Evolutionary conservation across 2,113 vertebrate genomes (phyloP), one percentile per base, ranked within the genome.

Genomic region (Amazona vittata): DNA sequence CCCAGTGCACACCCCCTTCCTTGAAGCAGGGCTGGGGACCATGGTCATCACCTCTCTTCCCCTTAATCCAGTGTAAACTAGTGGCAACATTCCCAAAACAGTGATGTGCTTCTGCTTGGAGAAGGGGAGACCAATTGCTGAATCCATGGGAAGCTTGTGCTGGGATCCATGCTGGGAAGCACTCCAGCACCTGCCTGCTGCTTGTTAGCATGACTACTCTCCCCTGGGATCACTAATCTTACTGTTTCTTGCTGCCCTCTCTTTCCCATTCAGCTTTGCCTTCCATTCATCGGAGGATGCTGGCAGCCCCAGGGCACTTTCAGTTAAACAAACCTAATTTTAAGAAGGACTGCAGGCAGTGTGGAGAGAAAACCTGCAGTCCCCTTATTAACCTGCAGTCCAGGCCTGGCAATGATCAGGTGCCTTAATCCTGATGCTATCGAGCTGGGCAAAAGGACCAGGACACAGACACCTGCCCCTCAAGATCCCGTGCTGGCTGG

Each of bases 401-500:
- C 50, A 81, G 39, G 57, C 14, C 9, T 24, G 41, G 57, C 47
- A 83, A 80, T 53, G 76, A 70, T 4, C 25, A 50, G 37, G 9
- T 22, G 47, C 26, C 50, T 82, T 9, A 78, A 77, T 67, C 50
- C 52, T 50, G 70, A 35, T 19, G 2, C 79, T 33, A 31, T 39
- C 1, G 1, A 33, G 18, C 21, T 0, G 10, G 71, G 49, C 19
- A 29, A 55, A 77, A 16, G 35, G 11, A 39, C 16, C 1, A 2
- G 68, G 35, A 55, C 33, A 9, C 0, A 0, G 69, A 15, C 0
- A 11, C 28, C 16, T 28, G n/a, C 37, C 44, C 4, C 24, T 21
- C n/a, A 55, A n/a, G 67, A 21, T 79, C 57, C 65, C 29, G 3
- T 3, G 1, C 29, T 64, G 91, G 46, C 70, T 64, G 19, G 33